Conservation (phyloP, 2,888 invertebrate genomes). For the Amphipyra tragopoginis region DNA sequence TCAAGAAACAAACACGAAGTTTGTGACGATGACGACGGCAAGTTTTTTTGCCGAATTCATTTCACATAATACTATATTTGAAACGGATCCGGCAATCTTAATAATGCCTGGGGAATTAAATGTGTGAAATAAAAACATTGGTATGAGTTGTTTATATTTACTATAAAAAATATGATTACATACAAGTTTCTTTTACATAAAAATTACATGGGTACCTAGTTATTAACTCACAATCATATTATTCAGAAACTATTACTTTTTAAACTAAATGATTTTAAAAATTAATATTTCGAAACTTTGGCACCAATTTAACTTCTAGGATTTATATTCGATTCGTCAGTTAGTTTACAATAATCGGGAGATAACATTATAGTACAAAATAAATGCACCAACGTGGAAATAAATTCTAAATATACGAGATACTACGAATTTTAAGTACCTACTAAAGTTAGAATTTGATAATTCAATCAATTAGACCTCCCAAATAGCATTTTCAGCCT, state of each 20-base stretch:
- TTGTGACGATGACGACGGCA: too few relatives aligned
- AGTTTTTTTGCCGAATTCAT: too few relatives aligned
- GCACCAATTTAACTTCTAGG: slow-evolving; percentile 78
- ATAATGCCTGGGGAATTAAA: background rate
- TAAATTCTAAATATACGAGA: slow-evolving; percentile 58
- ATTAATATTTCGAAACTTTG: slow-evolving; percentile 72
- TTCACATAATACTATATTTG: too few relatives aligned
- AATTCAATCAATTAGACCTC: slow-evolving; percentile 57
- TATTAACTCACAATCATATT: slow-evolving; percentile 42
- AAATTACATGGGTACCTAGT: slow-evolving; percentile 51
- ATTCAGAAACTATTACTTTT: slow-evolving; percentile 38
- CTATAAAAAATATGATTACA: slow-evolving; percentile 76
- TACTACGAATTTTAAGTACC: slow-evolving; percentile 69
- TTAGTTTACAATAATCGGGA: slow-evolving; percentile 42
- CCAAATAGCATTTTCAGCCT: slow-evolving; percentile 55
- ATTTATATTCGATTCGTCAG: slow-evolving; percentile 53
- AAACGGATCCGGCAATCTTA: too few relatives aligned
- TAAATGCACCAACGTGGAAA: slow-evolving; percentile 76
- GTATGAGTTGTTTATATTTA: slow-evolving; percentile 65
- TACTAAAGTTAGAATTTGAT: slow-evolving; percentile 57
- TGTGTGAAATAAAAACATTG: slow-evolving; percentile 41
- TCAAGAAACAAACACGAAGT: too few relatives aligned
- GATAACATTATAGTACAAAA: slow-evolving; percentile 59
- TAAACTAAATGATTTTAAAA: slow-evolving; percentile 30
- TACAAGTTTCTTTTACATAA: slow-evolving; percentile 59